Evolutionary conservation across 2,797 vertebrate species (phyloP).

Genomic region (Percopsis omiscomaycus): DNA sequence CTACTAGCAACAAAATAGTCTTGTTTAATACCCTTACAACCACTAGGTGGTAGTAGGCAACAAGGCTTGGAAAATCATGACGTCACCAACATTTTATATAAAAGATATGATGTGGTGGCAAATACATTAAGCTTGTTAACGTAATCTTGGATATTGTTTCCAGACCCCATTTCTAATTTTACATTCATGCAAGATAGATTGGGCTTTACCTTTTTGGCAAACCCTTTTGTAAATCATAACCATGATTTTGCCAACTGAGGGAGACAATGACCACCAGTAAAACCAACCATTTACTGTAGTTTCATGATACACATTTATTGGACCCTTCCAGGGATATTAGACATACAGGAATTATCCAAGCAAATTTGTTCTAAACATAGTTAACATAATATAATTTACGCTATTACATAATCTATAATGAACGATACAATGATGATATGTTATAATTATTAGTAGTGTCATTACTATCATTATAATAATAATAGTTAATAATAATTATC

Average conservation of each 20-base stretch:
- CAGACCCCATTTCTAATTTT: neutral
- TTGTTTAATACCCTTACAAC: neutral
- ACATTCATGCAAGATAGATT: neutral
- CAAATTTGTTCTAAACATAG: no score
- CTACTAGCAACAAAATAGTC: no score
- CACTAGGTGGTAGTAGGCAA: constrained; percentile 11
- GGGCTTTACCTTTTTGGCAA: neutral
- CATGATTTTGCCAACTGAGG: no score
- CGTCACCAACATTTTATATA: neutral
- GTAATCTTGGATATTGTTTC: no score
- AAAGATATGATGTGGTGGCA: neutral
- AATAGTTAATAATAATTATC: neutral
- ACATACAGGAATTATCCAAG: no score
- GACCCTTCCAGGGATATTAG: no score
- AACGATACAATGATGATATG: neutral
- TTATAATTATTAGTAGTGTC: neutral
- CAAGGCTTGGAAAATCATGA: neutral
- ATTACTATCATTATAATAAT: neutral
- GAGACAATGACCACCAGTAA: neutral
- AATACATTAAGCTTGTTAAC: no score
- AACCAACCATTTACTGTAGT: neutral
- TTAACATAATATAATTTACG: no score
- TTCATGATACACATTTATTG: no score
- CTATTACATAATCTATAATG: no score
- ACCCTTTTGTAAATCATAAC: neutral